Conservation (phyloP, 2,113 vertebrate genomes). For the Passerina amoena region DNA sequence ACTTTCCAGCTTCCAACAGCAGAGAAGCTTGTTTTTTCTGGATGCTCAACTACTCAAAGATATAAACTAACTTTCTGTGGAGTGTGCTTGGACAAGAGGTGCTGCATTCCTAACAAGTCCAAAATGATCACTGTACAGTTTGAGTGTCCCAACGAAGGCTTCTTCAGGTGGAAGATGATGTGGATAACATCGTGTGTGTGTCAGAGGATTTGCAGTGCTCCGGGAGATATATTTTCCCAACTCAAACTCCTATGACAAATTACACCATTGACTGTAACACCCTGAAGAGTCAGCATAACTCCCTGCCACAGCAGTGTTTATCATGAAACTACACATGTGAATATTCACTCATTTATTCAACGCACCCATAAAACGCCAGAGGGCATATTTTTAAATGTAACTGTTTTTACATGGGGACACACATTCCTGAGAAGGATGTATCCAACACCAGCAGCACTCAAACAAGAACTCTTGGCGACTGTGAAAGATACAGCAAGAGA, state of each 20-base stretch:
- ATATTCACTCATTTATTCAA: not conserved
- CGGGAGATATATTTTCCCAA: constrained; percentile 88
- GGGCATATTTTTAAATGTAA: not conserved
- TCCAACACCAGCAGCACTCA: not conserved
- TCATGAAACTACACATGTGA: not conserved
- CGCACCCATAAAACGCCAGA: not conserved
- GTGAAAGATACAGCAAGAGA: not conserved
- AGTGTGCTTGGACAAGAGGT: constrained; percentile 86
- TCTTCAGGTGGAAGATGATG: constrained; percentile 92
- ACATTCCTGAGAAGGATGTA: not conserved
- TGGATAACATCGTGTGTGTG: constrained; percentile 95
- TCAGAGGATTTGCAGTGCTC: constrained; percentile 84
- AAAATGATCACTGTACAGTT: constrained; percentile 86
- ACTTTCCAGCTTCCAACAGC: constrained; percentile 85
- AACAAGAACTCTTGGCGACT: not conserved
- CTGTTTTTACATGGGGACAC: not conserved
- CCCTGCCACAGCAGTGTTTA: not conserved
- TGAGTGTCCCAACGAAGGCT: constrained; percentile 82
- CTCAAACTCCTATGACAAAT: constrained; percentile 80
- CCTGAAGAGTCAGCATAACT: not conserved
- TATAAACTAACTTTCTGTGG: constrained; percentile 91
- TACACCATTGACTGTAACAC: not conserved
- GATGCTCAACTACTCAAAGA: constrained; percentile 85
- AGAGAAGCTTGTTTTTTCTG: constrained; percentile 86
- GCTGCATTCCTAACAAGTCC: constrained; percentile 89